Conservation (phyloP, 2,797 vertebrate species). For the Sebastes hubbsi region DNA sequence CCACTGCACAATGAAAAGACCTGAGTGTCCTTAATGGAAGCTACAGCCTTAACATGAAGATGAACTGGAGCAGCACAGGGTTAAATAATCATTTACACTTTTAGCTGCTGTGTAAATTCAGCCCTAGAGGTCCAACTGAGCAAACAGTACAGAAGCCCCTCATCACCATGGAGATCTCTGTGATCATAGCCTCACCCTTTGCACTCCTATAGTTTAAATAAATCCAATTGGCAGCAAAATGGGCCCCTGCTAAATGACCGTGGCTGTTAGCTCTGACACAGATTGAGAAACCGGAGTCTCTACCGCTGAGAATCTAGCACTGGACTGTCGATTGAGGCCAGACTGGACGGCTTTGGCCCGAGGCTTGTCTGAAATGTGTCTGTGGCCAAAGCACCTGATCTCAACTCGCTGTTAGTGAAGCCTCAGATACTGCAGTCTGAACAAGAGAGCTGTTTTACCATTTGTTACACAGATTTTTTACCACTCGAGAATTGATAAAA, state of each 20-base stretch:
- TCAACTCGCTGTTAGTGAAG: neutral
- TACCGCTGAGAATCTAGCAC: neutral
- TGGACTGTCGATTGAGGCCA: conserved; percentile 1
- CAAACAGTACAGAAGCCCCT: conserved; percentile 23
- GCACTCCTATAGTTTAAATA: conserved; percentile 24
- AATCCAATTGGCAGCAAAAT: conserved; percentile 21
- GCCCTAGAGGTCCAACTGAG: conserved; percentile 13
- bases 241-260: neutral
- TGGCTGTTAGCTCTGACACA: conserved; percentile 11
- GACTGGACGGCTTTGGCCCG: neutral
- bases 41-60: neutral
- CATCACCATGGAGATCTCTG: conserved; percentile 41
- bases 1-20: neutral
- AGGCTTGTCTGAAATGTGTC: conserved; percentile 30
- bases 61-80: neutral
- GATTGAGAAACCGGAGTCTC: conserved; percentile 16
- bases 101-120: conserved; percentile 24
- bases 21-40: neutral
- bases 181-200: conserved; percentile 28
- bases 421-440: neutral
- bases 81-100: conserved; percentile 6
- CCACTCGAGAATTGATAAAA: too few relatives aligned
- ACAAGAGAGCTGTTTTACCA: neutral
- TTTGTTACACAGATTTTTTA: too few relatives aligned
- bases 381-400: conserved; percentile 1